These are phyloP conservation scores for Bos indicus DNA, from an alignment of 2,113 vertebrate genomes.

Conservation along the genomic window DNA sequence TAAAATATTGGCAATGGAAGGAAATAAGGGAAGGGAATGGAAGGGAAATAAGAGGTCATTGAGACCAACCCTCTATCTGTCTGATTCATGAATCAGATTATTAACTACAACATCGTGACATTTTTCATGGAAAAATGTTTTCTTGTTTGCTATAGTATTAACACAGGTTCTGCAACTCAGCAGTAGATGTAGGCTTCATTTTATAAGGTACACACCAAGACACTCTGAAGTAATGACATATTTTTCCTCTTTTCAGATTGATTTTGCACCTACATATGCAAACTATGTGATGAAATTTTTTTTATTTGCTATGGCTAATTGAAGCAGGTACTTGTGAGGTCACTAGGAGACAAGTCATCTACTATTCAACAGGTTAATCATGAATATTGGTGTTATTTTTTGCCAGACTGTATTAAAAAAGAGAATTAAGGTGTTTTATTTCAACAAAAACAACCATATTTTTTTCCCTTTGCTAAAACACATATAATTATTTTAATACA, in stretches of 20 bases:
- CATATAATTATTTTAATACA: slow-evolving; percentile 24
- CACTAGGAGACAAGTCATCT: slow-evolving; percentile 10
- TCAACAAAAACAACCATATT: background rate
- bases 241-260: slow-evolving; percentile 39
- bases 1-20: slow-evolving; percentile 47
- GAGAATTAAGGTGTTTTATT: background rate
- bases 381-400: slow-evolving; percentile 27
- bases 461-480: slow-evolving; percentile 30
- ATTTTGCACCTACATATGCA: slow-evolving; percentile 23
- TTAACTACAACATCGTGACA: slow-evolving; percentile 54
- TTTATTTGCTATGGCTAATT: slow-evolving; percentile 34
- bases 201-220: slow-evolving; percentile 40
- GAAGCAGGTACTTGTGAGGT: slow-evolving; percentile 30
- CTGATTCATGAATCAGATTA: slow-evolving; percentile 50
- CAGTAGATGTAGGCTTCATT: slow-evolving; percentile 44
- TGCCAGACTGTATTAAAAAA: background rate
- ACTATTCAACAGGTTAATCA: slow-evolving; percentile 22
- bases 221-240: slow-evolving; percentile 34
- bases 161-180: slow-evolving; percentile 29
- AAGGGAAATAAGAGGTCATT: slow-evolving; percentile 43
- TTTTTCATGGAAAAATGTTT: slow-evolving; percentile 55
- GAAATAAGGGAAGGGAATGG: slow-evolving; percentile 3
- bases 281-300: slow-evolving; percentile 48
- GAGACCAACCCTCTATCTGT: slow-evolving; percentile 19
- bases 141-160: slow-evolving; percentile 52